Evolutionary conservation across 2,797 vertebrate species (phyloP).

Genomic region (Pteronotus mesoamericanus): DNA sequence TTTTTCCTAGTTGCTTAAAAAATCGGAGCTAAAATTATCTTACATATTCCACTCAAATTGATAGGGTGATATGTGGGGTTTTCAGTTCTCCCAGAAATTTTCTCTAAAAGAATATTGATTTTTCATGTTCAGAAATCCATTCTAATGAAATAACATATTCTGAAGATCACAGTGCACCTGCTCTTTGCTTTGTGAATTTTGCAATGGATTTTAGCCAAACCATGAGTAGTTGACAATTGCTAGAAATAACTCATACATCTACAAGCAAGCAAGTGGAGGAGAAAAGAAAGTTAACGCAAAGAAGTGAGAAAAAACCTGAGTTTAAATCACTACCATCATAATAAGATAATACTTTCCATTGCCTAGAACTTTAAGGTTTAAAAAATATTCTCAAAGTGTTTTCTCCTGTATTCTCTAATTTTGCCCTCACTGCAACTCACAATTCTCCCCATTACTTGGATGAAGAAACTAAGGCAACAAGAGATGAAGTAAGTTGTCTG

Average conservation of each 20-base stretch:
- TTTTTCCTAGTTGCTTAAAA: slow-evolving; percentile 52
- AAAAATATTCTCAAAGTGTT: not conserved
- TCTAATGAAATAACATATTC: slow-evolving; percentile 50
- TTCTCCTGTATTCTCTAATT: not conserved
- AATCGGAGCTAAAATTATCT: slow-evolving; percentile 60
- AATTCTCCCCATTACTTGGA: not conserved
- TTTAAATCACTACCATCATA: not conserved
- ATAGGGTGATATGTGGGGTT: slow-evolving; percentile 18
- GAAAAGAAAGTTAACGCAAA: not conserved
- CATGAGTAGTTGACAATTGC: not conserved
- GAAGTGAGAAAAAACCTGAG: not conserved
- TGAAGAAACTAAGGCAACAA: not conserved
- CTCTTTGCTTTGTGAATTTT: slow-evolving; percentile 45
- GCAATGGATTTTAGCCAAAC: slow-evolving; percentile 25
- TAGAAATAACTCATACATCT: not conserved
- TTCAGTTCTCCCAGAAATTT: slow-evolving; percentile 52
- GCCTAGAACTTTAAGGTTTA: not conserved
- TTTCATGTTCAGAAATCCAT: slow-evolving; percentile 53
- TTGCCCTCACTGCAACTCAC: not conserved
- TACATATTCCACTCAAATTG: slow-evolving; percentile 48
- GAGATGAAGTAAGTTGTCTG: not conserved
- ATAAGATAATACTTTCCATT: not conserved
- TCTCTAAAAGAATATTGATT: slow-evolving; percentile 57
- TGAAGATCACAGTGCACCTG: not conserved
- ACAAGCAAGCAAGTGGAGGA: slow-evolving; percentile 2